Conservation (phyloP, 2,888 invertebrate species). For the Agelastica alni region DNA sequence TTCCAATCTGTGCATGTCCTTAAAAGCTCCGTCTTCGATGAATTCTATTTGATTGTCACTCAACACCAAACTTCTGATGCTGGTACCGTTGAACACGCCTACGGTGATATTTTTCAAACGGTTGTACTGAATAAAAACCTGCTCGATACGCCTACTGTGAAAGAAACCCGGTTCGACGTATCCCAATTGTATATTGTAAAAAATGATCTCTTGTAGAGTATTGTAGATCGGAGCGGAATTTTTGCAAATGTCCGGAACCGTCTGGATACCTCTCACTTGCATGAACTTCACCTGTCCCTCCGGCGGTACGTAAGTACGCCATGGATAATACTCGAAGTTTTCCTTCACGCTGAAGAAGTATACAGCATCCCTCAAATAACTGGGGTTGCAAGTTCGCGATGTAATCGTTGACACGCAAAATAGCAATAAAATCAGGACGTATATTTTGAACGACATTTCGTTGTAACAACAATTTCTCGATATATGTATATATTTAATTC, state of each 20-base stretch:
- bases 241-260: constrained; percentile 29
- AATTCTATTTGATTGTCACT: constrained; percentile 29
- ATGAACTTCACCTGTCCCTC: constrained; percentile 24
- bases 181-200: constrained; percentile 31
- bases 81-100: constrained; percentile 33
- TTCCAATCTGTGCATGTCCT: constrained; percentile 29
- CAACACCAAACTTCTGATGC: constrained; percentile 30
- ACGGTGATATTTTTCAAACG: constrained; percentile 19
- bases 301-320: constrained; percentile 22
- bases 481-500: no score
- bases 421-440: background rate
- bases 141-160: constrained; percentile 23
- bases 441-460: background rate
- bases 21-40: constrained; percentile 30
- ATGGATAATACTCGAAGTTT: constrained; percentile 31
- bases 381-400: constrained; percentile 15
- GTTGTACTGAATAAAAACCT: constrained; percentile 30
- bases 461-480: no score
- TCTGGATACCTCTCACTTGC: constrained; percentile 8
- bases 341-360: constrained; percentile 22
- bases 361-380: constrained; percentile 16
- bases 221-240: constrained; percentile 8
- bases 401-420: background rate
- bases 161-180: constrained; percentile 37
- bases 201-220: constrained; percentile 27